Percentiles rank a stretch among this genome's conserved stretches.
Conservation (phyloP, 2,797 vertebrate species). For the Sphaeramia orbicularis region DNA sequence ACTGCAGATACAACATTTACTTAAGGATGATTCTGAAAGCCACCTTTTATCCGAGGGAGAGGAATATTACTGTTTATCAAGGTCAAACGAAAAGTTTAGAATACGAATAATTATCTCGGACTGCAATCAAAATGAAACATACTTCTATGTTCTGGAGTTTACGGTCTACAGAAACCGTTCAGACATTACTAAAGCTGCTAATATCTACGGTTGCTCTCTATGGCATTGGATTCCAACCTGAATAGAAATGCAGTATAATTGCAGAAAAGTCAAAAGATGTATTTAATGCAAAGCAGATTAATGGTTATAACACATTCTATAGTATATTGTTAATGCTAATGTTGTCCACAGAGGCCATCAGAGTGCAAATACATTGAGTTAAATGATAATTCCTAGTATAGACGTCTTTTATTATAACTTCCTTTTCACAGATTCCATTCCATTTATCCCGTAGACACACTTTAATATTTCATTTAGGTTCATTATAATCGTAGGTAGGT, state of each 20-base stretch:
- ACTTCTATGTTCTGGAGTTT: too few species aligned
- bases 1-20: too few species aligned
- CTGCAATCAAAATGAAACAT: too few species aligned
- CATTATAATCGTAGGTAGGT: constrained; percentile 21
- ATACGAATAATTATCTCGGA: too few species aligned
- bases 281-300: constrained; percentile 18
- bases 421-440: constrained; percentile 18
- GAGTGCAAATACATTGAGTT: constrained; percentile 24
- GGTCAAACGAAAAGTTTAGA: too few species aligned
- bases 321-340: constrained; percentile 23
- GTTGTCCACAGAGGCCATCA: constrained; percentile 17
- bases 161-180: background rate
- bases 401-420: constrained; percentile 22
- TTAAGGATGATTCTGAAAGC: too few species aligned
- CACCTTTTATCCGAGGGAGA: too few species aligned
- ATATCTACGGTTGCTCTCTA: constrained; percentile 4
- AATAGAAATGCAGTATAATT: constrained; percentile 47
- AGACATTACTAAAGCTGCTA: background rate
- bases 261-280: constrained; percentile 26
- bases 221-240: constrained; percentile 18
- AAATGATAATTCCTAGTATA: constrained; percentile 29
- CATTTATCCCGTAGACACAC: constrained; percentile 4
- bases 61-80: too few species aligned
- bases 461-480: constrained; percentile 12
- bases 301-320: constrained; percentile 18